A percentile compares a stretch with the other conserved stretches of the same genome.
These are phyloP conservation scores for Zaprionus lachaisei DNA, from an alignment of 1,140 invertebrate species.

Conservation along the genomic window DNA sequence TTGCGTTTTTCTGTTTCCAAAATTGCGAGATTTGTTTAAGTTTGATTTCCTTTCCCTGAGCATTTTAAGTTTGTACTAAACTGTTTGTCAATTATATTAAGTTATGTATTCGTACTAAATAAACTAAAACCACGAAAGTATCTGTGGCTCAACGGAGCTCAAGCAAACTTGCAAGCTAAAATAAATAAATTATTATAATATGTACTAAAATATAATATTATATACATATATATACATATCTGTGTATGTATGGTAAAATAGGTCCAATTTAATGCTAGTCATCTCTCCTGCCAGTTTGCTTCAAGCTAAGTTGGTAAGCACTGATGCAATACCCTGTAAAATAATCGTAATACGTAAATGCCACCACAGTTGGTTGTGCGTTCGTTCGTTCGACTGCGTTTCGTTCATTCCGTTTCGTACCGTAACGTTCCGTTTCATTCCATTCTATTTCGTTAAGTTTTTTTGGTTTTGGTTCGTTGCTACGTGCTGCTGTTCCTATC, in stretches of 20 bases:
- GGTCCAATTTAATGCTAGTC: not conserved
- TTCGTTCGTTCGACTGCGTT: slow-evolving; percentile 34
- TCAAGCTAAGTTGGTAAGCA: not conserved
- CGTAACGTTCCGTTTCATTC: slow-evolving; percentile 22
- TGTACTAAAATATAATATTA: not conserved
- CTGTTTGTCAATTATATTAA: slow-evolving; percentile 39
- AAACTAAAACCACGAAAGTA: slow-evolving; percentile 14
- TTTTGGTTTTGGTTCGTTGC: not conserved
- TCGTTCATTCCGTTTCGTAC: slow-evolving; percentile 26
- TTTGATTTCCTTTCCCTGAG: slow-evolving; percentile 24
- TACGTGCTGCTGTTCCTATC: slow-evolving; percentile 36
- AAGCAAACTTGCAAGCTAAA: slow-evolving; percentile 8
- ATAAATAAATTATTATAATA: not conserved
- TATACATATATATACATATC: not conserved
- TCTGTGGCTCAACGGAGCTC: slow-evolving; percentile 3
- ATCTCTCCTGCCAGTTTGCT: not conserved
- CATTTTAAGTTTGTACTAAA: slow-evolving; percentile 39
- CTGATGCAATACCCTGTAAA: slow-evolving; percentile 38
- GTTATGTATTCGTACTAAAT: slow-evolving; percentile 36
- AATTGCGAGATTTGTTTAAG: slow-evolving; percentile 53
- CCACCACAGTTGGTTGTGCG: slow-evolving; percentile 24
- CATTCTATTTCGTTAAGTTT: slow-evolving; percentile 28
- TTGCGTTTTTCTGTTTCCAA: slow-evolving; percentile 49
- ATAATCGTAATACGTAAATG: slow-evolving; percentile 32
- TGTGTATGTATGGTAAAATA: not conserved